Evolutionary conservation across 1,140 invertebrate species (phyloP).

Genomic region (Anadara kagoshimensis): DNA sequence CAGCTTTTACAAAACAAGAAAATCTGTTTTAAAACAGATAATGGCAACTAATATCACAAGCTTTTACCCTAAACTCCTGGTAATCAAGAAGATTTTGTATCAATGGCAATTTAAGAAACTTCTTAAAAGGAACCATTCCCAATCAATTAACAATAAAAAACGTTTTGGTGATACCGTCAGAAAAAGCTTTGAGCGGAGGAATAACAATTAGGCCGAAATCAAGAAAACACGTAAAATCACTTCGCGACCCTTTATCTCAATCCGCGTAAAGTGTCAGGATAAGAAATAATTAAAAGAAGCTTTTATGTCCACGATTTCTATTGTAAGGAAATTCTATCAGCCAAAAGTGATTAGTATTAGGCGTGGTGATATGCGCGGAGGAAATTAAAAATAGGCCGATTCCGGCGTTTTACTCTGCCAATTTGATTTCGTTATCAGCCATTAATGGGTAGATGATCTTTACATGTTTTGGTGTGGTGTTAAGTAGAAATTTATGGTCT

Average conservation of each 20-base stretch:
- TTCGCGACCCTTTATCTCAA: conserved; percentile 26
- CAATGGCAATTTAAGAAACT: no score
- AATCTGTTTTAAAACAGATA: no score
- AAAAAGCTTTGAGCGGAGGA: conserved; percentile 16
- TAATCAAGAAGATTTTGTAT: no score
- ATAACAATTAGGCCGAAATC: conserved; percentile 37
- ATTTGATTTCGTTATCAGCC: conserved; percentile 17
- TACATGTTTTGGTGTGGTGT: conserved; percentile 25
- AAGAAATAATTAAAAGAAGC: conserved; percentile 41
- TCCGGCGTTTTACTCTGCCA: conserved; percentile 25
- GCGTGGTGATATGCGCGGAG: conserved; percentile 12
- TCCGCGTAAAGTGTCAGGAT: conserved; percentile 22
- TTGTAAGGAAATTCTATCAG: conserved; percentile 31
- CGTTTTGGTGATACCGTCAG: conserved; percentile 7
- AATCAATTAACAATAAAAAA: conserved; percentile 30
- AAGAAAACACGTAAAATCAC: conserved; percentile 38
- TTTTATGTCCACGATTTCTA: conserved; percentile 28
- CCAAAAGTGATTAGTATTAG: conserved; percentile 36
- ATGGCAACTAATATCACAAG: no score
- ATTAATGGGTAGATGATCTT: conserved; percentile 31
- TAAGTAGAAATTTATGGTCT: conserved; percentile 15
- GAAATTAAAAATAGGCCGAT: conserved; percentile 31
- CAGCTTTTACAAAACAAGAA: no score
- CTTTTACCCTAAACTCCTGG: no score
- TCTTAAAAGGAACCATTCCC: neutral